Evolutionary conservation across 2,888 invertebrate species (phyloP), one percentile per base, ranked within the genome.

Genomic region (Hypercompe scribonia): DNA sequence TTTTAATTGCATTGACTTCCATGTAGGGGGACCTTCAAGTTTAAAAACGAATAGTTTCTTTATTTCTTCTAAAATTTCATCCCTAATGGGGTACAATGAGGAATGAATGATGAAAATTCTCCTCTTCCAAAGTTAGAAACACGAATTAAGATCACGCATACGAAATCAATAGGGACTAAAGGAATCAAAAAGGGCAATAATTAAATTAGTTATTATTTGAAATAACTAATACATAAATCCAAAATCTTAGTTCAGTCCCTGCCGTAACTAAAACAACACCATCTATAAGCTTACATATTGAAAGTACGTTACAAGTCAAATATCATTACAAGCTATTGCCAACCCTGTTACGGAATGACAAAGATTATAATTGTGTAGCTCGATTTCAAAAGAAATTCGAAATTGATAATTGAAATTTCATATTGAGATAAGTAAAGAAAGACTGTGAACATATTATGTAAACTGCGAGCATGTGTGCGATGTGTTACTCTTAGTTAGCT

Each of bases 381-480:
- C 4, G 7, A 8, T 2, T 13, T 63, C 24, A 68, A 58, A 76
- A 71, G 71, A 76, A 75, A 81, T 61, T 76, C 78, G 63, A 13
- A 74, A 67, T n/a, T n/a, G n/a, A n/a, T n/a, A n/a, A n/a, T n/a
- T n/a, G n/a, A n/a, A n/a, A n/a, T n/a, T n/a, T n/a, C 72, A 69
- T 68, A 68, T 63, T 68, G 74, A 70, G 34, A 28, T 67, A 10
- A 24, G 70, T 72, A 84, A 81, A 84, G 76, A 85, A n/a, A 28
- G 39, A 68, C 80, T 83, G 84, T 84, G 81, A 84, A 84, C 70
- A 75, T 15, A 61, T 83, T 70, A 71, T 42, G 74, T 75, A 84
- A 85, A 85, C 82, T 74, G 58, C 71, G 68, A 76, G 75, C 65
- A 74, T 77, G 76, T 81, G 61, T 79, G 71, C 64, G 72, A 73